Conservation (phyloP, 2,888 invertebrate genomes). For the Clitarchus hookeri region DNA sequence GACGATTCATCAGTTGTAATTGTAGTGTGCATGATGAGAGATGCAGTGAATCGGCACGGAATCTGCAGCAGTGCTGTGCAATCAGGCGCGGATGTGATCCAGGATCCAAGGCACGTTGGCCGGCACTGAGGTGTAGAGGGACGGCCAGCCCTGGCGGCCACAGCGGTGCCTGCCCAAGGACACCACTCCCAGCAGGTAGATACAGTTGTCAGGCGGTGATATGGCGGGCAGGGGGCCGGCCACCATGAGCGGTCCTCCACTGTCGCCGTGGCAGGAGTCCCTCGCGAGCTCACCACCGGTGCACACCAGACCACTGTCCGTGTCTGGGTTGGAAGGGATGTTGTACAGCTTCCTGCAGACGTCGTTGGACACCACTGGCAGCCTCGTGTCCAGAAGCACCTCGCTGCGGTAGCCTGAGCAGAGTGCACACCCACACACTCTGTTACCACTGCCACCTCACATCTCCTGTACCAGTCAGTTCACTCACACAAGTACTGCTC, state of each 20-base stretch:
- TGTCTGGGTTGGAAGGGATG: slow-evolving; percentile 30
- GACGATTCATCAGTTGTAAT: no score
- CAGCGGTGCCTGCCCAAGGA: slow-evolving; percentile 65
- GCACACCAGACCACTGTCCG: slow-evolving; percentile 41
- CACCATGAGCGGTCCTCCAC: slow-evolving; percentile 45
- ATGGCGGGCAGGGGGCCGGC: slow-evolving; percentile 29
- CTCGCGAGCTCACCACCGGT: slow-evolving; percentile 60
- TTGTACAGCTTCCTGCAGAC: slow-evolving; percentile 49
- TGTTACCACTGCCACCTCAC: no score
- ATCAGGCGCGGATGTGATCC: slow-evolving; percentile 24
- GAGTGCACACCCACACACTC: no score
- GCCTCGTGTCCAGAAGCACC: slow-evolving; percentile 51
- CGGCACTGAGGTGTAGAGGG: slow-evolving; percentile 69
- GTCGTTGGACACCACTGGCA: slow-evolving; percentile 55
- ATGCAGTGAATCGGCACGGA: no score
- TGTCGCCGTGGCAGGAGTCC: slow-evolving; percentile 44
- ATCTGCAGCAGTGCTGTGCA: no score
- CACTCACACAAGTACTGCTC: no score
- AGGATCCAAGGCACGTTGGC: slow-evolving; percentile 70
- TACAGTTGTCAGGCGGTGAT: slow-evolving; percentile 40
- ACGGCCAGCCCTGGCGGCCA: slow-evolving; percentile 65
- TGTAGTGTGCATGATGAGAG: no score
- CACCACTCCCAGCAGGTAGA: slow-evolving; percentile 64
- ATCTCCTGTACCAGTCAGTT: no score
- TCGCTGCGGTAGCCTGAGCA: slow-evolving; percentile 44